phyloP scores from a whole-genome alignment of 1,140 invertebrate genomes.

The Drosophila ambigua region DNA sequence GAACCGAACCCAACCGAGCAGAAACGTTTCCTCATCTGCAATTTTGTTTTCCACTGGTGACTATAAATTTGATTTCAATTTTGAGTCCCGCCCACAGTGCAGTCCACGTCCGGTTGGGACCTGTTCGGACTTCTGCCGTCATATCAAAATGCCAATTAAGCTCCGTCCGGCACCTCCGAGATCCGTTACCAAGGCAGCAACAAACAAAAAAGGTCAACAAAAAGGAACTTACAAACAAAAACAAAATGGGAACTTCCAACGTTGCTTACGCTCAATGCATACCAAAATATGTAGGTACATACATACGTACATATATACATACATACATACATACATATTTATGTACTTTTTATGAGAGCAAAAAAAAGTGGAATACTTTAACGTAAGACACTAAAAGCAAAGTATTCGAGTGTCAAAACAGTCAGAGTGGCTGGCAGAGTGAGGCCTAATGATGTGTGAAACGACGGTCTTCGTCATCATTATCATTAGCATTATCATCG shows the following conservation, averaged over 20 bases:
- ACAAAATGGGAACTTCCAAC: conserved; percentile 22
- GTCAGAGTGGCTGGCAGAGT: conserved; percentile 28
- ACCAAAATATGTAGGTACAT: conserved; percentile 33
- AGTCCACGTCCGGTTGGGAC: conserved; percentile 7
- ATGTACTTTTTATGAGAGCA: conserved; percentile 11
- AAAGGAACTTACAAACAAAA: conserved; percentile 18
- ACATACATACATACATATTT: conserved; percentile 11
- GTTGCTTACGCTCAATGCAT: conserved; percentile 47
- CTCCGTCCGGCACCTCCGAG: conserved; percentile 43
- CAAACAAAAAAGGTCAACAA: conserved; percentile 27
- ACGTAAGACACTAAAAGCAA: conserved; percentile 51
- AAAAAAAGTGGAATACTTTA: conserved; percentile 24
- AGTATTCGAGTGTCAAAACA: conserved; percentile 41
- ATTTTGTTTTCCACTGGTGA: conserved; percentile 8
- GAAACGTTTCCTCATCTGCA: conserved; percentile 5
- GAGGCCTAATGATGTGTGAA: conserved; percentile 78
- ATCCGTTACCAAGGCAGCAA: conserved; percentile 29
- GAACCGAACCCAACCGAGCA: neutral
- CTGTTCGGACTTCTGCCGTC: conserved; percentile 40
- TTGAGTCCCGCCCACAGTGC: conserved; percentile 33
- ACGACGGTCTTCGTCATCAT: conserved; percentile 52
- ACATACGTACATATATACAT: conserved; percentile 17
- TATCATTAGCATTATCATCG: too few relatives aligned
- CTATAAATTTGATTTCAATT: conserved; percentile 70
- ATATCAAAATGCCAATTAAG: conserved; percentile 79